phyloP scores from a whole-genome alignment of 2,113 vertebrate genomes.

The Sinosuthora webbiana region DNA sequence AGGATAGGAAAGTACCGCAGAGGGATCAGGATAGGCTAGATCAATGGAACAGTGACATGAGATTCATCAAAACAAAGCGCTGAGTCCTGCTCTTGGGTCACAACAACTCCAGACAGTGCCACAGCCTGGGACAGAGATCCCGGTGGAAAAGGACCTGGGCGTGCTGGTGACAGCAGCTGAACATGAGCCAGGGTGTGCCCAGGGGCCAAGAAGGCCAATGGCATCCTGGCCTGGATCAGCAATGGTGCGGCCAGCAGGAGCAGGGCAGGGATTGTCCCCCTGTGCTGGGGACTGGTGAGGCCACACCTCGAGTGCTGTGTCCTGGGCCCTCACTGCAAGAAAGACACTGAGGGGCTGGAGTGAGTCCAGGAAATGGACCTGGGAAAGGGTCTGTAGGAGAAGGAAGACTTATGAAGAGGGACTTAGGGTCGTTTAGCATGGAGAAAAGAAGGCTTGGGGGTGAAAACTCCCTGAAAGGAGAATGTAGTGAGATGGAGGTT shows the following conservation, averaged over 20 bases:
- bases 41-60: not conserved
- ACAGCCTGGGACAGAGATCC: not conserved
- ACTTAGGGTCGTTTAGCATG: not conserved
- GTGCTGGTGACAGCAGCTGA: not conserved
- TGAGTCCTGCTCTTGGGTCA: not conserved
- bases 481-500: not conserved
- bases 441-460: not conserved
- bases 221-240: not conserved
- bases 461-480: not conserved
- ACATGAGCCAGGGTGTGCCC: not conserved
- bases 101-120: rapidly evolving
- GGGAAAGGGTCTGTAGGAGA: not conserved
- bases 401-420: not conserved
- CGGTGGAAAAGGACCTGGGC: too few relatives aligned
- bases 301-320: not conserved
- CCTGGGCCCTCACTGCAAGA: not conserved
- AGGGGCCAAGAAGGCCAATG: not conserved
- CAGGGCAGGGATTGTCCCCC: not conserved
- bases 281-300: not conserved
- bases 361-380: not conserved
- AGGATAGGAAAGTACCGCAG: not conserved
- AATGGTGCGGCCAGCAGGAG: not conserved
- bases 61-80: not conserved
- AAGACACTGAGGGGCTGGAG: not conserved
- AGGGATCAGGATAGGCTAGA: not conserved